Conservation (phyloP, 2,888 invertebrate genomes). For the Trissolcus brochymenae region DNA sequence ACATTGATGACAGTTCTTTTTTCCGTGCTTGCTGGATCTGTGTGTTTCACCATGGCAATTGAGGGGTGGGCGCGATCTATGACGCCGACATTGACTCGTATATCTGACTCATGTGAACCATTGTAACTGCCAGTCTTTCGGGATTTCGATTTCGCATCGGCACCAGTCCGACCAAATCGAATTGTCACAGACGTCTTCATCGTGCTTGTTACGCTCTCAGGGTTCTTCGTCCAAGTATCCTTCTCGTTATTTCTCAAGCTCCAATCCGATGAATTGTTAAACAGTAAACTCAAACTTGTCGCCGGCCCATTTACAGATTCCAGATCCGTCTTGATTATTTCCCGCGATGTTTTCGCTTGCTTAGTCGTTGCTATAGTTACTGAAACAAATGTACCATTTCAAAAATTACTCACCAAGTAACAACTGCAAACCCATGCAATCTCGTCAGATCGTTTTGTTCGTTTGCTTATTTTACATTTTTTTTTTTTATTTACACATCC, state of each 20-base stretch:
- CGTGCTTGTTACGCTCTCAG: constrained; percentile 32
- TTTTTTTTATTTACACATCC: too few relatives aligned
- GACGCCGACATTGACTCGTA: neutral
- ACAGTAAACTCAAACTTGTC: constrained; percentile 32
- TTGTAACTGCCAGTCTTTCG: constrained; percentile 10
- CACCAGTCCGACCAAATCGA: constrained; percentile 34
- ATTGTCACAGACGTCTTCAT: constrained; percentile 37
- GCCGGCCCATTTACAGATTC: constrained; percentile 53
- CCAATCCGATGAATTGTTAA: constrained; percentile 8
- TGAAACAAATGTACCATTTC: constrained; percentile 14
- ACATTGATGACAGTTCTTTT: neutral
- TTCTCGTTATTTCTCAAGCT: constrained; percentile 17
- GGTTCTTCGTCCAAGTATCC: constrained; percentile 9
- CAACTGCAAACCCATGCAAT: too few relatives aligned
- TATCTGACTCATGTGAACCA: constrained; percentile 7
- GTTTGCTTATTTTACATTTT: too few relatives aligned
- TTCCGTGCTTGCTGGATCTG: neutral
- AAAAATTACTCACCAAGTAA: too few relatives aligned
- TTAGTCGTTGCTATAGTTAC: neutral
- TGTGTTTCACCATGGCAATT: neutral
- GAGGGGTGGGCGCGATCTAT: neutral
- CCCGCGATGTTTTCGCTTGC: neutral
- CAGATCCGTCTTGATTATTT: constrained; percentile 49
- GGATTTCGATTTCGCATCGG: constrained; percentile 9
- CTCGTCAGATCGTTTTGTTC: too few relatives aligned